Evolutionary conservation across 2,888 invertebrate species (phyloP), one percentile per base, ranked within the genome.

Genomic region (Ormyrus rosae): DNA sequence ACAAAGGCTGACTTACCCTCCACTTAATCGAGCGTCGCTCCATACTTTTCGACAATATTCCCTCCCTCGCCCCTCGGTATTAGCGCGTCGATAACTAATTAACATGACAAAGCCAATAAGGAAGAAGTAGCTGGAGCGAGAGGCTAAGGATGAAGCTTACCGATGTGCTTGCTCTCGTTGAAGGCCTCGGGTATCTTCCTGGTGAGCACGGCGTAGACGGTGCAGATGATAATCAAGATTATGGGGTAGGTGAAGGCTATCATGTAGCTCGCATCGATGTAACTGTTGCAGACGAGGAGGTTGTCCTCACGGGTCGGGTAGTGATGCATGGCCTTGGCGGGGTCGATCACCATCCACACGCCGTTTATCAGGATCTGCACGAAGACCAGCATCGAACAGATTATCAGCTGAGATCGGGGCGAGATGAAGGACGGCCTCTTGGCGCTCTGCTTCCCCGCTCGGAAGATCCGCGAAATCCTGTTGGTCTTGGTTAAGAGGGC

Each of bases 111-210:
- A 34, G 34, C 34, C 34, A 34, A 34, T 34, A 34, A 34, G 34
- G 34, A 34, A 34, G 34, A 34, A 34, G 34, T 4, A 34, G 34
- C 2, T 34, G 34, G 34, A 4, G 34, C 34, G 34, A 4, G 4
- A 4, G 34, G 3, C 3, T 4, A 13, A 73, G 60, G 19, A 68
- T 53, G 56, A 51, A 50, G 90, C 93, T 93, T 86, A 94, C 99
- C 98, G 86, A 98, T 98, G 92, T 98, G 97, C 92, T 98, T 98
- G 87, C 98, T 98, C 92, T 98, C 99, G 91, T 99, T 99, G 91
- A 99, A 99, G 60, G 98, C 98, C 91, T 99, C 99, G 0, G 99
- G 99, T 83, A 99, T 96, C 92, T 99, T 99, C 84, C 99, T 93
- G 0, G 98, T 98, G 67, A 98, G 94, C 0, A 98, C 95, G 0